Base-by-base conservation (phyloP, 1,140 invertebrate species). In the Phenacoccus solenopsis region DNA sequence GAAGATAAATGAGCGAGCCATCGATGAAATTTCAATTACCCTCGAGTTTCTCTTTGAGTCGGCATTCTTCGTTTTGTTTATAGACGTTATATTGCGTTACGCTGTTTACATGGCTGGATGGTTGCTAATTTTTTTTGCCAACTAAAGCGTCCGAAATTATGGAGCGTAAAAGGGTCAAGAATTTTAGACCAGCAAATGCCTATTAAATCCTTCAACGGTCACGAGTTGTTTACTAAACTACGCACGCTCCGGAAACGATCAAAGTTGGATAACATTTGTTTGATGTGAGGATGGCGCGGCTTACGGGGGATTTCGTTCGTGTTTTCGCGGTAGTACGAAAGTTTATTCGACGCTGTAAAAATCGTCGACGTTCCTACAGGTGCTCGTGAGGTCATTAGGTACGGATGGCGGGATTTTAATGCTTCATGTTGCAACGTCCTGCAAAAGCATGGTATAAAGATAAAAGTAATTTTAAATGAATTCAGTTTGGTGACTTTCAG, bases 11-110 rank as follows among this genome's bases (percentile, higher is more conserved):
- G 12, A n/a, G 38, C 38, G 38, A 49, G 20, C 38, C 38, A 49
- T 49, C 38, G 38, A 49, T 49, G 38, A 49, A 49, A 49, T 49
- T 49, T 49, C 38, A 49, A 49, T 49, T 49, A 49, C 38, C 38
- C 38, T n/a, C 12, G 20, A 49, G 38, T 49, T 49, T 49, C 20
- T 10, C 38, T 49, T 49, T 49, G 38, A 49, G 20, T n/a, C 38
- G 38, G 20, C 12, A 49, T 49, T 49, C 38, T 49, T 49, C 20
- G 20, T 49, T n/a, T n/a, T 49, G 38, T 49, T n/a, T n/a, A n/a
- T n/a, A 49, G 20, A 49, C 38, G 38, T 49, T 49, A 49, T 49
- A 49, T 49, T 49, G 38, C 38, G 5, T 49, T 49, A 49, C 5
- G 12, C 38, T 49, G 38, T 49, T 49, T 49, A 49, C 38, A 49